phyloP scores from a whole-genome alignment of 2,888 invertebrate species.

The Hypselothyrea guttata region DNA sequence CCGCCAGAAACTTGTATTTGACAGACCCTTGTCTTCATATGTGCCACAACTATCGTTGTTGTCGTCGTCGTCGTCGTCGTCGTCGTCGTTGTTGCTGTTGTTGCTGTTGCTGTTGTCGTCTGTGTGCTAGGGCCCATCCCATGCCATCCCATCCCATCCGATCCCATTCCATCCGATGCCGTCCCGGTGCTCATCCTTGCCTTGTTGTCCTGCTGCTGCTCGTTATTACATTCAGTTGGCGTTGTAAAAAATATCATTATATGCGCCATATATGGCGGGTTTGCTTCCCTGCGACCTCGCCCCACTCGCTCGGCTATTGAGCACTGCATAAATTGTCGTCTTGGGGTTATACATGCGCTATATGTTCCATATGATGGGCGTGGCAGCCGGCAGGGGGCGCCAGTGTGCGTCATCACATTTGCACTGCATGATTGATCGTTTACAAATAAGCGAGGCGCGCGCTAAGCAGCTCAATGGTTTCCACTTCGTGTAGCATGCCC shows the following conservation, averaged over 20 bases:
- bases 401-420: slow-evolving; percentile 51
- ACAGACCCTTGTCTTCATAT: slow-evolving; percentile 78
- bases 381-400: slow-evolving; percentile 21
- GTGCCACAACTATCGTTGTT: slow-evolving; percentile 67
- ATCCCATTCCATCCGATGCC: not conserved
- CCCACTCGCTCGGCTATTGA: not conserved
- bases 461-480: slow-evolving; percentile 35
- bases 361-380: slow-evolving; percentile 18
- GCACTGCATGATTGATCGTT: slow-evolving; percentile 71
- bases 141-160: not conserved
- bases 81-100: slow-evolving; percentile 32
- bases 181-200: slow-evolving; percentile 35
- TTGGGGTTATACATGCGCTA: slow-evolving; percentile 10
- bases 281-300: not conserved
- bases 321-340: slow-evolving; percentile 67
- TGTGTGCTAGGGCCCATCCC: slow-evolving; percentile 1
- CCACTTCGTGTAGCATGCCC: not conserved
- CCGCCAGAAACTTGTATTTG: slow-evolving; percentile 76
- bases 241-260: slow-evolving; percentile 69
- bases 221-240: slow-evolving; percentile 64
- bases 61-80: slow-evolving; percentile 26
- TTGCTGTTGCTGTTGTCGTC: slow-evolving; percentile 9
- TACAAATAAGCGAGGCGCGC: slow-evolving; percentile 57
- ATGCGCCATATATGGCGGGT: slow-evolving; percentile 60
- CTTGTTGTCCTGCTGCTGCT: slow-evolving; percentile 42